A percentile compares a stretch with the other conserved stretches of the same genome.
Conservation (phyloP, 1,140 invertebrate species). For the Scaptomyza hsui region DNA sequence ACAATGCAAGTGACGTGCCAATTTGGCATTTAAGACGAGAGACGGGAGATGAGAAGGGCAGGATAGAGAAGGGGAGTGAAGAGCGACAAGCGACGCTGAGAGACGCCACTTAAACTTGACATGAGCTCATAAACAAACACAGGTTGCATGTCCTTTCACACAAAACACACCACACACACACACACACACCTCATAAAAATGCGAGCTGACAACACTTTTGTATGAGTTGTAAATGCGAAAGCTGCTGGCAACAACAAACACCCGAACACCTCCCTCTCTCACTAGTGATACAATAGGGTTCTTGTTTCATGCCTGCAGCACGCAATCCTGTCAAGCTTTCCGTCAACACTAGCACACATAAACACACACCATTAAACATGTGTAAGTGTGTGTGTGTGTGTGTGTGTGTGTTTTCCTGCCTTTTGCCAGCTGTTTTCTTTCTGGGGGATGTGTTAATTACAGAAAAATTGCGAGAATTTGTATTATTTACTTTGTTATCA, state of each 20-base stretch:
- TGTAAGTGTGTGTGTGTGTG: constrained; percentile 1
- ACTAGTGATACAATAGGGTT: constrained; percentile 16
- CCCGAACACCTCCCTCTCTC: not conserved
- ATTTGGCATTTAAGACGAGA: constrained; percentile 36
- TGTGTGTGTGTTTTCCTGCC: constrained; percentile 31
- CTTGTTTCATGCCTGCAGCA: constrained; percentile 63
- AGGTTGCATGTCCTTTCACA: constrained; percentile 71
- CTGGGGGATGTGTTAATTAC: constrained; percentile 74
- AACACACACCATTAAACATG: constrained; percentile 4
- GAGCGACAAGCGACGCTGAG: constrained; percentile 25
- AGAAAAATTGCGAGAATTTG: constrained; percentile 79
- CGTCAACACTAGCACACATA: constrained; percentile 52
- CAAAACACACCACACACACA: constrained; percentile 40
- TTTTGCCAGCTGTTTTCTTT: constrained; percentile 45
- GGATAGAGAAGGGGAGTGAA: too few species aligned
- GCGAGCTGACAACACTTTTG: constrained; percentile 67
- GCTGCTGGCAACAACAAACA: constrained; percentile 23
- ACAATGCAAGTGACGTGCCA: constrained; percentile 48
- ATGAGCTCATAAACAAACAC: constrained; percentile 60
- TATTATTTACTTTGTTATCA: constrained; percentile 81
- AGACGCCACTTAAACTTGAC: constrained; percentile 68
- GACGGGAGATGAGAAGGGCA: not conserved
- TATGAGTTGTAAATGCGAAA: constrained; percentile 61
- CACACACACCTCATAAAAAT: constrained; percentile 73
- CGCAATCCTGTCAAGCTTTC: constrained; percentile 66